phyloP scores from a whole-genome alignment of 2,113 vertebrate species.

The Phaethornis superciliosus region DNA sequence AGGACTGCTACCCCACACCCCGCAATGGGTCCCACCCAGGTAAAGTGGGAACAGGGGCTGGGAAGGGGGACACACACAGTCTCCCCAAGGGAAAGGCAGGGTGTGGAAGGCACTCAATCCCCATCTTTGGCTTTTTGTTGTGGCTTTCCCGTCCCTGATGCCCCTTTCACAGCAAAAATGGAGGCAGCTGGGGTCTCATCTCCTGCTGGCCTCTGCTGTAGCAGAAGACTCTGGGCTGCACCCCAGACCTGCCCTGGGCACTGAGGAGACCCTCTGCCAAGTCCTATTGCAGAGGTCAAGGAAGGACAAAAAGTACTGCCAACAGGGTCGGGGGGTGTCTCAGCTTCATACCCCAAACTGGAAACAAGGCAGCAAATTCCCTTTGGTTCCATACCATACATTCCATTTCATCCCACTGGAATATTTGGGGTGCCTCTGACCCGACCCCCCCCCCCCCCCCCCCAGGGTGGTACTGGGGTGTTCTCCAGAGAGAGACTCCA shows the following conservation, averaged over 20 bases:
- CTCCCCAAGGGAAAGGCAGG: not conserved
- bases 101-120: accelerated
- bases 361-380: not conserved
- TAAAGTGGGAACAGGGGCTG: not conserved
- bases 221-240: not conserved
- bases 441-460: not conserved
- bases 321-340: not conserved
- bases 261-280: not conserved
- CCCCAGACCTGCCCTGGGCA: not conserved
- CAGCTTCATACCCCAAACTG: not conserved
- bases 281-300: not conserved
- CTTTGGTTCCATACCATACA: accelerated
- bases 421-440: not conserved
- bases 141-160: not conserved
- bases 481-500: not conserved
- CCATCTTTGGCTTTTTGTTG: not conserved
- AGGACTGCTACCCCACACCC: not conserved
- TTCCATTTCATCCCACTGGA: not conserved
- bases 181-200: not conserved
- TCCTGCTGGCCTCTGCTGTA: accelerated
- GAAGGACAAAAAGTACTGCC: not conserved
- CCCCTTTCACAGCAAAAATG: not conserved
- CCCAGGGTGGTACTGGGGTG: not conserved
- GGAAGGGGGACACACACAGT: not conserved
- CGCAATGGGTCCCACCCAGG: not conserved